Evolutionary conservation across 2,888 invertebrate species (phyloP).

Genomic region (Cosmorhoe ocellata): DNA sequence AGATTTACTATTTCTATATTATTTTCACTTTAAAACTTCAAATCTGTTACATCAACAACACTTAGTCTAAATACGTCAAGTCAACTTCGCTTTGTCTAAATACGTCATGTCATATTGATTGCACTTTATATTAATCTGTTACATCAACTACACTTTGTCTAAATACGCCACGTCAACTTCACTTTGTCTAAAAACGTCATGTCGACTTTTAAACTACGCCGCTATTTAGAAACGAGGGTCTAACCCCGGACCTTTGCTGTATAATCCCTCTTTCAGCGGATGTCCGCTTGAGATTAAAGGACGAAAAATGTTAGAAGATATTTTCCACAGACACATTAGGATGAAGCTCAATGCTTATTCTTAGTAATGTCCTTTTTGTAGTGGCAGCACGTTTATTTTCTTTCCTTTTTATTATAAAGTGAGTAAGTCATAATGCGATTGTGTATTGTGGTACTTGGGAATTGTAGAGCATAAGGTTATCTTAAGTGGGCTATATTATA

Average conservation of each 20-base stretch:
- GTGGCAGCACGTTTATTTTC: conserved; percentile 19
- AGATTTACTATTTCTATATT: too few species aligned
- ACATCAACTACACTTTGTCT: too few species aligned
- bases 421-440: not conserved
- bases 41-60: too few species aligned
- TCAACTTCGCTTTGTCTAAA: too few species aligned
- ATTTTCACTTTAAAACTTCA: too few species aligned
- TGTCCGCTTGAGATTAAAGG: conserved; percentile 35
- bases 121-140: too few species aligned
- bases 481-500: too few species aligned
- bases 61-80: too few species aligned
- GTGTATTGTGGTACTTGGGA: not conserved
- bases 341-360: conserved; percentile 24
- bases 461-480: not conserved
- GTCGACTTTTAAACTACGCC: not conserved
- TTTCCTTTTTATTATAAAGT: conserved; percentile 9
- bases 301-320: conserved; percentile 36
- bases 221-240: conserved; percentile 2
- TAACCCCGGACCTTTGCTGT: conserved; percentile 28
- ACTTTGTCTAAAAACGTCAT: too few species aligned
- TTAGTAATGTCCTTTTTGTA: conserved; percentile 28
- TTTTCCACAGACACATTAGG: conserved; percentile 35
- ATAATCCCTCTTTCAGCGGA: conserved; percentile 34
- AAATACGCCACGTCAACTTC: too few species aligned
- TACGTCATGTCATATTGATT: too few species aligned